phyloP scores from a whole-genome alignment of 2,888 invertebrate species.

The Lepeophtheirus nordmannii region DNA sequence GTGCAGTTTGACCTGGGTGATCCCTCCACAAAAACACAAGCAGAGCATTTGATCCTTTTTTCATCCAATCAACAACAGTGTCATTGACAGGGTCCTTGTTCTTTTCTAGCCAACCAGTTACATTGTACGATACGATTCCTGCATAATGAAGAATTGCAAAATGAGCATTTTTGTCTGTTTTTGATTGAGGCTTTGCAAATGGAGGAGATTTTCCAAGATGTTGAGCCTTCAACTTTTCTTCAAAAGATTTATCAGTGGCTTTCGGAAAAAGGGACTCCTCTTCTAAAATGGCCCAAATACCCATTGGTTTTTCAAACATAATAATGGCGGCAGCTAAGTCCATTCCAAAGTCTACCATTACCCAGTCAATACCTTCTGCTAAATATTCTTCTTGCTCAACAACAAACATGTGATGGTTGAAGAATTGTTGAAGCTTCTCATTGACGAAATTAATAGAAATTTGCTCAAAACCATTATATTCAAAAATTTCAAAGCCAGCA shows the following conservation, averaged over 20 bases:
- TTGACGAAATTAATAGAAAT: slow-evolving; percentile 45
- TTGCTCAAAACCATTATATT: slow-evolving; percentile 43
- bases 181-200: slow-evolving; percentile 85
- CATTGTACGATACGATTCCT: slow-evolving; percentile 95
- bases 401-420: slow-evolving; percentile 45
- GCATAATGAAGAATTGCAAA: slow-evolving; percentile 99
- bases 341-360: slow-evolving; percentile 44
- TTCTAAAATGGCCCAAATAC: slow-evolving; percentile 99
- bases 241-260: slow-evolving; percentile 94
- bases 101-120: slow-evolving; percentile 98
- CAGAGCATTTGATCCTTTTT: slow-evolving; percentile 73
- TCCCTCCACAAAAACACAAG: slow-evolving; percentile 79
- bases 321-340: slow-evolving; percentile 43
- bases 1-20: slow-evolving; percentile 61
- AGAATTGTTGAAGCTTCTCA: slow-evolving; percentile 44
- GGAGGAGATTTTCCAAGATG: slow-evolving; percentile 97
- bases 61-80: slow-evolving; percentile 92
- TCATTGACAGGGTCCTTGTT: slow-evolving; percentile 99
- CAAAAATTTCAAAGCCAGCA: slow-evolving; percentile 49
- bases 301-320: slow-evolving; percentile 66
- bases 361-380: slow-evolving; percentile 43
- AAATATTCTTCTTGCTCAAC: slow-evolving; percentile 45
- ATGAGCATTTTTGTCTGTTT: slow-evolving; percentile 94
- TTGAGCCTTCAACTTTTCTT: slow-evolving; percentile 95
- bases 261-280: slow-evolving; percentile 99